Conservation (phyloP, 2,797 vertebrate species). For the Argyrosomus regius region DNA sequence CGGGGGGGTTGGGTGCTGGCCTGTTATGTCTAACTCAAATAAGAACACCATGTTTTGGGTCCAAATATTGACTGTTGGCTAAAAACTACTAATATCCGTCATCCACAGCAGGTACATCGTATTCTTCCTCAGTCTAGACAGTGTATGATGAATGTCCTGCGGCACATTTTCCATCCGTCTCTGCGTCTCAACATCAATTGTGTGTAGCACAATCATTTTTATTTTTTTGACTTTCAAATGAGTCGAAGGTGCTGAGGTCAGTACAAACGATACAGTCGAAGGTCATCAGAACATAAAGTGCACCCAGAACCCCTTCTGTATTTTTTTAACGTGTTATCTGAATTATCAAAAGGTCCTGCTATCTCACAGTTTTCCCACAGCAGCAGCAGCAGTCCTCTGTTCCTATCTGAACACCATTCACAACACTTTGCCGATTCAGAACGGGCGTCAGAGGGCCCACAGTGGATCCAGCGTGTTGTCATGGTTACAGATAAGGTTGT, state of each 20-base stretch:
- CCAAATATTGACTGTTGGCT: constrained; percentile 46
- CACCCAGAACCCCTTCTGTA: constrained; percentile 23
- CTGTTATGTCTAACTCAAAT: constrained; percentile 71
- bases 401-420: constrained; percentile 65
- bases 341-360: constrained; percentile 58
- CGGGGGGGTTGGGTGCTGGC: constrained; percentile 32
- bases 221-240: constrained; percentile 28
- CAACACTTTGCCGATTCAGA: constrained; percentile 59
- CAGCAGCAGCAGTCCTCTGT: constrained; percentile 30
- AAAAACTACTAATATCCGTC: constrained; percentile 35
- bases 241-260: constrained; percentile 24
- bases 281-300: constrained; percentile 37
- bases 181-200: not conserved
- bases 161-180: not conserved
- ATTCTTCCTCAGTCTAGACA: constrained; percentile 20
- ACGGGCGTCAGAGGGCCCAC: constrained; percentile 57
- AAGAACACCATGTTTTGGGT: constrained; percentile 62
- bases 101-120: not conserved
- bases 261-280: constrained; percentile 25
- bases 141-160: not conserved
- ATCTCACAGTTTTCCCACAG: constrained; percentile 57
- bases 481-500: constrained; percentile 73
- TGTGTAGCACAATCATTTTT: not conserved
- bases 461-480: constrained; percentile 59
- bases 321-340: constrained; percentile 22